Evolutionary conservation across 2,797 vertebrate species (phyloP).

Genomic region (Onychomys torridus): DNA sequence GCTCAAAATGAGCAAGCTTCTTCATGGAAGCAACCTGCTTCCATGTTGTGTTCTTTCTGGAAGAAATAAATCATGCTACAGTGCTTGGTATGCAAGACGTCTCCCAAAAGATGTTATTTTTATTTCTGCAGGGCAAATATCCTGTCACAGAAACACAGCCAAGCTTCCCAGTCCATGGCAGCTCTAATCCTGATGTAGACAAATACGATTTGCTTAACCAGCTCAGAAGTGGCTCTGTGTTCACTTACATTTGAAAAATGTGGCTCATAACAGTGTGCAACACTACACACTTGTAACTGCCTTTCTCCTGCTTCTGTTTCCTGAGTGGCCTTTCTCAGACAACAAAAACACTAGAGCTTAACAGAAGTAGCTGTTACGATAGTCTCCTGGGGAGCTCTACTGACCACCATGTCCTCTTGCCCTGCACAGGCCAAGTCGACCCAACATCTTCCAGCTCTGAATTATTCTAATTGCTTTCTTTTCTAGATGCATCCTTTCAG

Average conservation of each 20-base stretch:
- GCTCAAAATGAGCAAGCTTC: neutral
- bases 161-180: slow-evolving; percentile 14
- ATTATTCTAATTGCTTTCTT: slow-evolving; percentile 80
- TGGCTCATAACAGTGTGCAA: slow-evolving; percentile 52
- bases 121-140: slow-evolving; percentile 40
- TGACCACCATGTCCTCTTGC: neutral
- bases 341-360: neutral
- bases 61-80: neutral
- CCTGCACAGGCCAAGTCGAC: neutral
- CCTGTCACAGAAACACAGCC: slow-evolving; percentile 62
- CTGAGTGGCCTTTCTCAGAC: slow-evolving; percentile 54
- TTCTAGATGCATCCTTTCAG: slow-evolving; percentile 66
- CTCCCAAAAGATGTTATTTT: slow-evolving; percentile 56
- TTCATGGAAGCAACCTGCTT: neutral
- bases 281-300: neutral
- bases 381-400: neutral
- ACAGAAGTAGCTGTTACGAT: neutral
- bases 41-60: neutral
- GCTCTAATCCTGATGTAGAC: slow-evolving; percentile 70
- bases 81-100: neutral
- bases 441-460: slow-evolving; percentile 41
- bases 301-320: slow-evolving; percentile 56
- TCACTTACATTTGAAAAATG: slow-evolving; percentile 46
- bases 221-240: slow-evolving; percentile 61
- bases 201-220: slow-evolving; percentile 67